phyloP scores from a whole-genome alignment of 1,140 invertebrate genomes.

The Drosophila guanche region DNA sequence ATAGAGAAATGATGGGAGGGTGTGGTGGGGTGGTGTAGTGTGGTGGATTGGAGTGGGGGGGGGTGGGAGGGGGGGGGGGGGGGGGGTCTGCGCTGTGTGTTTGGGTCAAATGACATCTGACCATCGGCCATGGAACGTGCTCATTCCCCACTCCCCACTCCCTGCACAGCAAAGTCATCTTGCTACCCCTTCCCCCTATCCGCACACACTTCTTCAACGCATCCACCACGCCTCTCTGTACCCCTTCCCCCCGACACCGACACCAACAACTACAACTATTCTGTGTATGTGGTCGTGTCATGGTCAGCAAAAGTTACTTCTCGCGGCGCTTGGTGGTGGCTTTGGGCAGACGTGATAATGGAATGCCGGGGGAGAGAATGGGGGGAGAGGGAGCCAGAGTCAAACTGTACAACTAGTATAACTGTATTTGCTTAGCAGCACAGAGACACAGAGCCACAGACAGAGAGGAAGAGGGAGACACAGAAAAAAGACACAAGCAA shows the following conservation, averaged over 20 bases:
- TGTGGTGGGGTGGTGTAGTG: too few relatives aligned
- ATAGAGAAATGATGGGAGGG: too few relatives aligned
- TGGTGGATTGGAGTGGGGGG: too few relatives aligned
- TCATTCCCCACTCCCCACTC: slow-evolving; percentile 4
- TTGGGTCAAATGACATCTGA: slow-evolving; percentile 49
- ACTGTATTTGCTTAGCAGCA: slow-evolving; percentile 70
- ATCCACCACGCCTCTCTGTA: too few relatives aligned
- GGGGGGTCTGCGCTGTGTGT: too few relatives aligned
- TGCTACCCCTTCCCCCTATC: not conserved
- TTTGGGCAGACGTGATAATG: not conserved
- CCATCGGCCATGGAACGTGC: slow-evolving; percentile 59
- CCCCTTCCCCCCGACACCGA: not conserved
- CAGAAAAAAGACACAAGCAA: slow-evolving; percentile 17
- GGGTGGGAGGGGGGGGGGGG: too few relatives aligned
- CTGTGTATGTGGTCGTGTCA: slow-evolving; percentile 46
- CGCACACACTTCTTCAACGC: not conserved
- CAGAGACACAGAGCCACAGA: slow-evolving; percentile 9
- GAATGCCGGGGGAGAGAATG: slow-evolving; percentile 7
- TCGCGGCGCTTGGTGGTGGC: slow-evolving; percentile 30
- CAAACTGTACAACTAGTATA: slow-evolving; percentile 31
- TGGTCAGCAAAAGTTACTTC: slow-evolving; percentile 75
- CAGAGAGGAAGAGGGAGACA: not conserved
- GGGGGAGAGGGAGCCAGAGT: not conserved
- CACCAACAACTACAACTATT: not conserved
- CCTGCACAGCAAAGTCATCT: too few relatives aligned